Percentiles rank a stretch among this genome's conserved stretches.
Conservation (phyloP, 2,113 vertebrate genomes). For the Dicerorhinus sumatrensis region DNA sequence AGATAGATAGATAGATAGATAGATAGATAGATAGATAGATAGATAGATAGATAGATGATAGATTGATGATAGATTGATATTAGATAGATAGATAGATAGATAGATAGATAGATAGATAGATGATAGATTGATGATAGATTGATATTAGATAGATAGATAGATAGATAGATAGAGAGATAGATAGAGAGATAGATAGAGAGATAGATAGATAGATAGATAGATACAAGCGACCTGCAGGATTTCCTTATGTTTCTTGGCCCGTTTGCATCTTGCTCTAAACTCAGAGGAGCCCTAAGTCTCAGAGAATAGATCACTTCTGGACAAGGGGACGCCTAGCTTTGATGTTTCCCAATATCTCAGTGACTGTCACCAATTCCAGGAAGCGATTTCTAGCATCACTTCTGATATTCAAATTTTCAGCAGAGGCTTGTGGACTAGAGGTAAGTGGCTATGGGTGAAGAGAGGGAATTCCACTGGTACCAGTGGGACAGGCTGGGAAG, state of each 20-base stretch:
- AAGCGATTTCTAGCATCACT: neutral
- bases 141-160: neutral
- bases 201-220: neutral
- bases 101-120: neutral
- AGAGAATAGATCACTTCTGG: neutral
- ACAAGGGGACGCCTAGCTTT: neutral
- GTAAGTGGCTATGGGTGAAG: neutral
- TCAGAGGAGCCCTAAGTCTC: neutral
- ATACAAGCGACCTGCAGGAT: neutral
- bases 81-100: too few relatives aligned
- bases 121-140: too few relatives aligned
- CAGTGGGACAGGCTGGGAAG: neutral
- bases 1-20: neutral
- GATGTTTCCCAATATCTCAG: neutral
- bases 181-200: too few relatives aligned
- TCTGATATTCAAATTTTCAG: neutral
- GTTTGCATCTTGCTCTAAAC: neutral
- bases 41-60: neutral
- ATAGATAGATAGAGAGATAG: too few relatives aligned
- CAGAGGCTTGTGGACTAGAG: neutral
- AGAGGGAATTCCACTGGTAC: neutral
- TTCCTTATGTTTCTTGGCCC: neutral
- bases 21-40: too few relatives aligned
- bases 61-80: too few relatives aligned
- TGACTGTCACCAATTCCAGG: neutral